phyloP scores from a whole-genome alignment of 2,888 invertebrate genomes.

The Incurvaria masculella region DNA sequence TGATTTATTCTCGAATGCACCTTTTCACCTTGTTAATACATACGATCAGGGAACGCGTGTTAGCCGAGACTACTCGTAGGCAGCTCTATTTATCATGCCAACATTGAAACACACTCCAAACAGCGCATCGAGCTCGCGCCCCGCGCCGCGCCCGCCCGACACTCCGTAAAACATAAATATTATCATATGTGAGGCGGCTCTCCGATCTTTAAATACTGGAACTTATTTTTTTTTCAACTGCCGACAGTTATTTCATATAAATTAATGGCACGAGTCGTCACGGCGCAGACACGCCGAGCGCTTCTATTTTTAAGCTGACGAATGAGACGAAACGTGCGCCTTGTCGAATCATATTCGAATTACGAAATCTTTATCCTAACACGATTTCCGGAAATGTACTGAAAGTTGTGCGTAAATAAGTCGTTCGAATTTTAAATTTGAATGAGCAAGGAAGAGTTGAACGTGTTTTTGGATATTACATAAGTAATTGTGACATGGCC shows the following conservation, averaged over 20 bases:
- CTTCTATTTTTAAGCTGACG: conserved; percentile 55
- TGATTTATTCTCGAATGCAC: no score
- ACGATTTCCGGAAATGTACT: conserved; percentile 16
- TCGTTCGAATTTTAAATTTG: no score
- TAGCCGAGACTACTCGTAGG: background rate
- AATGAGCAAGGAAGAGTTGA: no score
- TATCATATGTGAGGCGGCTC: conserved; percentile 50
- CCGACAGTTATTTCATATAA: conserved; percentile 58
- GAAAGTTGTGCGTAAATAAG: no score
- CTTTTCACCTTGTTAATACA: no score
- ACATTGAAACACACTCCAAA: background rate
- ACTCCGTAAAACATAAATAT: conserved; percentile 55
- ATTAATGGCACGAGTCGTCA: conserved; percentile 57
- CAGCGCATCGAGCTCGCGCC: background rate
- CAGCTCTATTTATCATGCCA: conserved; percentile 1
- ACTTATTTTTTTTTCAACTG: conserved; percentile 51
- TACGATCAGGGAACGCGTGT: no score
- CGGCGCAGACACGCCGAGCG: conserved; percentile 47
- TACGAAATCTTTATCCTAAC: conserved; percentile 54
- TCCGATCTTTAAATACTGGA: conserved; percentile 27
- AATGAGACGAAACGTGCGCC: conserved; percentile 52
- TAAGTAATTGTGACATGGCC: no score
- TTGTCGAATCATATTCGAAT: conserved; percentile 54
- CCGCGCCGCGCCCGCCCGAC: conserved; percentile 16
- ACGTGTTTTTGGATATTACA: no score